Conservation (phyloP, 2,888 invertebrate genomes). For the Metacarcinus magister region DNA sequence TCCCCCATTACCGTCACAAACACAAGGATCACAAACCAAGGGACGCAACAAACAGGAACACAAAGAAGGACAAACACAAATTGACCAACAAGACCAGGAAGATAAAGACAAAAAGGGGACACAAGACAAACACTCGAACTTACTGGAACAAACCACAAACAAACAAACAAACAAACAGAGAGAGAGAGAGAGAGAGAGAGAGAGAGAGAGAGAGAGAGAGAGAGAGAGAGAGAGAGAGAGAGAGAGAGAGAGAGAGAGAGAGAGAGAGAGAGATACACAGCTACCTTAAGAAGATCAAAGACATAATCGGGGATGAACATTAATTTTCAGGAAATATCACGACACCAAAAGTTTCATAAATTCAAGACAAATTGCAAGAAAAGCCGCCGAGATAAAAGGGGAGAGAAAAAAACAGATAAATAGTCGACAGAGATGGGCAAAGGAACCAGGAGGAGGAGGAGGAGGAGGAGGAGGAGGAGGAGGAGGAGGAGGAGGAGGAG, state of each 20-base stretch:
- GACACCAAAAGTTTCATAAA: not conserved
- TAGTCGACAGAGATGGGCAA: too few species aligned
- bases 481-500: not conserved
- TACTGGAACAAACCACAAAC: too few species aligned
- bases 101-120: too few species aligned
- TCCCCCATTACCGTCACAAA: too few species aligned
- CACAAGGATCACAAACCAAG: too few species aligned
- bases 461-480: not conserved
- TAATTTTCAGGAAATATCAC: not conserved
- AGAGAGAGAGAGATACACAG: constrained; percentile 3
- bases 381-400: not conserved
- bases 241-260: constrained; percentile 26
- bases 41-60: too few species aligned
- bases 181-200: constrained; percentile 42
- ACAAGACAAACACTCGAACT: too few species aligned
- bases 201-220: constrained; percentile 26
- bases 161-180: not conserved
- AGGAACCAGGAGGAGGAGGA: too few species aligned
- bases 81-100: too few species aligned
- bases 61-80: too few species aligned
- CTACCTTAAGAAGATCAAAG: not conserved
- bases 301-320: constrained; percentile 1
- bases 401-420: too few species aligned
- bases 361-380: not conserved
- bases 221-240: constrained; percentile 26